These are phyloP conservation scores for Pegoplata infirma DNA, from an alignment of 2,888 invertebrate species.

Conservation along the genomic window DNA sequence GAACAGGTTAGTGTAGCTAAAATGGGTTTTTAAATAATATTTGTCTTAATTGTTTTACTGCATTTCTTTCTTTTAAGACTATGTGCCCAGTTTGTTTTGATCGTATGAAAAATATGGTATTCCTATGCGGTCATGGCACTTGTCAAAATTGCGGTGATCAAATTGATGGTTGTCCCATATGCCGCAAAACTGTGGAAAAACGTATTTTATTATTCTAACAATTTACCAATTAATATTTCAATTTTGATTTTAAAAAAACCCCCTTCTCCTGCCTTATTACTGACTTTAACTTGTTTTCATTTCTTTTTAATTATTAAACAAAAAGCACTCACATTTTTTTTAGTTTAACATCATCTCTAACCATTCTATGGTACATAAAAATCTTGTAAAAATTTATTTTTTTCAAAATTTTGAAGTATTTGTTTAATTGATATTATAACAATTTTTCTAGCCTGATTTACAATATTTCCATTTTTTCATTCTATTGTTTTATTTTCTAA, in stretches of 20 bases:
- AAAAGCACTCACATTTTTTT: background rate
- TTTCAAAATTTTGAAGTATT: no score
- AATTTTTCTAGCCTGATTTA: no score
- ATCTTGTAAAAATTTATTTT: no score
- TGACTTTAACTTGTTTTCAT: conserved; percentile 21
- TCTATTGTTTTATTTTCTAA: no score
- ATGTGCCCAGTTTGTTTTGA: conserved; percentile 99
- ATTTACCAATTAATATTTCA: background rate
- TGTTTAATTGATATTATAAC: no score
- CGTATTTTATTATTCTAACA: conserved; percentile 91
- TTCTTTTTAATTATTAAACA: background rate
- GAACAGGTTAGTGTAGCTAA: conserved; percentile 85
- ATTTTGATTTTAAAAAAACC: background rate
- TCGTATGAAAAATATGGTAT: conserved; percentile 98
- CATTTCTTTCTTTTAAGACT: conserved; percentile 82
- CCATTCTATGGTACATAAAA: no score
- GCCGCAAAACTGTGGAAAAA: conserved; percentile 97
- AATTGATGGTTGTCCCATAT: conserved; percentile 98
- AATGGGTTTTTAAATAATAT: background rate
- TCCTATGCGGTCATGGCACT: conserved; percentile 97
- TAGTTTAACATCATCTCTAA: no score
- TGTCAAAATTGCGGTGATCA: conserved; percentile 99
- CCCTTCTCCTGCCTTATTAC: conserved; percentile 31
- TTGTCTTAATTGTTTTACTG: conserved; percentile 5
- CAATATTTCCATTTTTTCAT: no score